Evolutionary conservation across 2,797 vertebrate genomes (phyloP), one percentile per base, ranked within the genome.

Genomic region (Acanthiza pusilla): DNA sequence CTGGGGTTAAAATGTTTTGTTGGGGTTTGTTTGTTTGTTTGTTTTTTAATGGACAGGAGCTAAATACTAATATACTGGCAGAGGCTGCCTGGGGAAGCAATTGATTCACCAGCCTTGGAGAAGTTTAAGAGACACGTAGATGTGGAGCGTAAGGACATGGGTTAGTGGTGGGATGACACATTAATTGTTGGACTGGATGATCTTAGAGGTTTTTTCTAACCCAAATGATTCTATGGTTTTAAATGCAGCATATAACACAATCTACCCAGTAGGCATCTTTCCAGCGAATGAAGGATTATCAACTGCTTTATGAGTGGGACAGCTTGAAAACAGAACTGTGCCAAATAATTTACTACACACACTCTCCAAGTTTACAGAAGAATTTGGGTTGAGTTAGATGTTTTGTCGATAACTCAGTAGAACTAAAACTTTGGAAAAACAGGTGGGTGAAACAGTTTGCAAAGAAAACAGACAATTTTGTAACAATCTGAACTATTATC

Each of bases 341-440:
- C 50, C 55, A 82, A 87, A 53, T 50, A 90, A 81, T 92, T 80
- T 94, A 34, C 27, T 94, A 45, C 34, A 42, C 34, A 54, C 74
- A 48, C 62, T 51, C 11, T 80, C 61, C 16, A 55, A 29, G 30
- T 43, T 76, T 79, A 76, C 19, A 18, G 25, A 78, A 82, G 32
- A 72, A 47, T 25, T 78, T 57, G 36, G 38, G 42, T 36, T 55
- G 42, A 79, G 48, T 92, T 70, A 11, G 16, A 27, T 71, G 11
- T 83, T 95, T 93, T 81, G 43, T 61, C 73, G 85, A 36, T 80
- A 90, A 88, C 25, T 82, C 55, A 85, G 18, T 75, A 74, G 75
- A 76, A 36, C 32, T 89, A 93, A 94, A 90, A 43, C 45, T 80
- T 43, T 71, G 54, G 72, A 74, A 96, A 94, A 94, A 88, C 3